Evolutionary conservation across 2,888 invertebrate species (phyloP), one percentile per base, ranked within the genome.

Genomic region (Agonopterix alstromeriana): DNA sequence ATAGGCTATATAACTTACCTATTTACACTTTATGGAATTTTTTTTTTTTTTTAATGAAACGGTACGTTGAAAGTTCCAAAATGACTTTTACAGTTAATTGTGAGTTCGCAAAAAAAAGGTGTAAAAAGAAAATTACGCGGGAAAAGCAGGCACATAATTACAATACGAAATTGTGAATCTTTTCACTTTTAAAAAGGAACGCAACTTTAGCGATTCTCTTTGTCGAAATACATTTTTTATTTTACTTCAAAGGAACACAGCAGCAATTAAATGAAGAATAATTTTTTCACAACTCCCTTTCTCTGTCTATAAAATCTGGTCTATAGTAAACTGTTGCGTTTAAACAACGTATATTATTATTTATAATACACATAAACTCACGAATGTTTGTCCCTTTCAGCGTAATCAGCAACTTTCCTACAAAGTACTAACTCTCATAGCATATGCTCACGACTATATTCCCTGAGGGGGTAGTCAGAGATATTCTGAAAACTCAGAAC

Each of bases 121-220:
- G 42, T 42, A 42, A 42, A 11, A 42, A 42, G 11, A 42, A 12
- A 42, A 11, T 9, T 11, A 12, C 42, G 11, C 40, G 42, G 42
- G 11, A 42, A 42, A 42, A 42, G 9, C 12, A 42, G 9, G 42
- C 12, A 42, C 27, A 42, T 42, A 42, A 60, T 65, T 65, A 61
- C 54, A 65, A 62, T 58, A 56, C 55, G 60, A 60, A 60, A 57
- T 27, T 27, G 56, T 50, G 48, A 56, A 60, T 56, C 60, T 62
- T 61, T 63, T 60, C 56, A 54, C 56, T 61, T 60, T 55, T 50
- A 54, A 58, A 57, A 56, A 57, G 56, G 58, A 14, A 57, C 55
- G 57, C 54, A 53, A 61, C 52, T 55, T 57, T 54, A 45, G 17
- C 27, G 35, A 35, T 48, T 8, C 35, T 38, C 45, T 46, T 56